Conservation (phyloP, 1,140 invertebrate species). For the Drosophila mayri region DNA sequence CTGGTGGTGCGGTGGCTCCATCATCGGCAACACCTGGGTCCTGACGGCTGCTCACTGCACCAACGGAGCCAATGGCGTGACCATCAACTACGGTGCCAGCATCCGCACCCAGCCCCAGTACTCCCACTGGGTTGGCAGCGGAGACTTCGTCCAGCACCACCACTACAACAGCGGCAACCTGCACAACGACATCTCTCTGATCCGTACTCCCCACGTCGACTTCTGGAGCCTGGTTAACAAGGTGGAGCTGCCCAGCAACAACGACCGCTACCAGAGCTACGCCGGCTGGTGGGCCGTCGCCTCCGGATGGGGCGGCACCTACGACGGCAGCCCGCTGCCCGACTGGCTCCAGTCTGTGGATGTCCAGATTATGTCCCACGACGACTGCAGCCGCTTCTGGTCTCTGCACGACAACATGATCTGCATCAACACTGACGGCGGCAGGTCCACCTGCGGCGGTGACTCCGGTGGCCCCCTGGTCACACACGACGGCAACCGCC, state of each 20-base stretch:
- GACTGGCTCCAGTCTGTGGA: conserved; percentile 54
- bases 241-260: conserved; percentile 57
- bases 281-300: conserved; percentile 51
- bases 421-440: conserved; percentile 63
- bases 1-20: conserved; percentile 87
- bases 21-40: conserved; percentile 86
- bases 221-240: conserved; percentile 61
- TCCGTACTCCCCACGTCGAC: conserved; percentile 58
- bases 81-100: conserved; percentile 70
- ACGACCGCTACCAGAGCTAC: conserved; percentile 54
- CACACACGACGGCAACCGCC: conserved; percentile 34
- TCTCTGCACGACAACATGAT: conserved; percentile 50
- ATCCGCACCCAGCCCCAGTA: conserved; percentile 58
- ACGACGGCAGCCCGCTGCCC: conserved; percentile 56
- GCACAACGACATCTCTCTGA: conserved; percentile 54
- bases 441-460: conserved; percentile 83
- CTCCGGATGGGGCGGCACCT: conserved; percentile 62
- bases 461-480: conserved; percentile 87
- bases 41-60: conserved; percentile 88
- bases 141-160: conserved; percentile 52
- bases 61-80: conserved; percentile 42
- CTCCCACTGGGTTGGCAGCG: conserved; percentile 49
- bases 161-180: conserved; percentile 59
- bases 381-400: conserved; percentile 37
- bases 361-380: conserved; percentile 43